Evolutionary conservation across 2,797 vertebrate species (phyloP).

Genomic region (Eleutherodactylus coqui): DNA sequence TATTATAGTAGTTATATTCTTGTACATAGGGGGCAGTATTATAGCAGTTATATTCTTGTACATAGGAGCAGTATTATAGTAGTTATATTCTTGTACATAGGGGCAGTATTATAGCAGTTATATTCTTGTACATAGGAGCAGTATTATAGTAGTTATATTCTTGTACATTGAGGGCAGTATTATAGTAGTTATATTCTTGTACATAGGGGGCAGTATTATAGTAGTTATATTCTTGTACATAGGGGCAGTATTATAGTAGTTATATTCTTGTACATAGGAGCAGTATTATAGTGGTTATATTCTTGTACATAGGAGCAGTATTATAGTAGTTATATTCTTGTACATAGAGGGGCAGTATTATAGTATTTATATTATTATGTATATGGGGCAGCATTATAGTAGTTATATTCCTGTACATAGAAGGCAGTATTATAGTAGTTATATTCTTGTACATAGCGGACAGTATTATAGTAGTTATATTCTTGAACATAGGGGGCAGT

Average conservation of each 20-base stretch:
- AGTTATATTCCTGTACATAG: constrained; percentile 14
- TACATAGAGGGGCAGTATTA: constrained; percentile 3
- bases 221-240: no score
- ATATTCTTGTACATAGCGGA: not conserved
- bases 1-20: constrained; percentile 10
- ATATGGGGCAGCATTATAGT: not conserved
- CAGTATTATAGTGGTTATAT: constrained; percentile 6
- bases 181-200: no score
- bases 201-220: no score
- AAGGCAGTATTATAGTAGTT: constrained; percentile 13
- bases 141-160: no score
- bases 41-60: constrained; percentile 6
- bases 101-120: constrained; percentile 8
- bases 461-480: constrained; percentile 20
- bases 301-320: constrained; percentile 3
- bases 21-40: not conserved
- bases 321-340: not conserved
- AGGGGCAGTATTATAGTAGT: no score
- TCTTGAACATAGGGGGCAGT: not conserved
- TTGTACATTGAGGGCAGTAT: no score
- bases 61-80: not conserved
- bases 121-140: constrained; percentile 19
- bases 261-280: not conserved
- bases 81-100: no score
- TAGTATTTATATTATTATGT: not conserved